Conservation (phyloP, 2,797 vertebrate genomes). For the Pogonophryne albipinna region DNA sequence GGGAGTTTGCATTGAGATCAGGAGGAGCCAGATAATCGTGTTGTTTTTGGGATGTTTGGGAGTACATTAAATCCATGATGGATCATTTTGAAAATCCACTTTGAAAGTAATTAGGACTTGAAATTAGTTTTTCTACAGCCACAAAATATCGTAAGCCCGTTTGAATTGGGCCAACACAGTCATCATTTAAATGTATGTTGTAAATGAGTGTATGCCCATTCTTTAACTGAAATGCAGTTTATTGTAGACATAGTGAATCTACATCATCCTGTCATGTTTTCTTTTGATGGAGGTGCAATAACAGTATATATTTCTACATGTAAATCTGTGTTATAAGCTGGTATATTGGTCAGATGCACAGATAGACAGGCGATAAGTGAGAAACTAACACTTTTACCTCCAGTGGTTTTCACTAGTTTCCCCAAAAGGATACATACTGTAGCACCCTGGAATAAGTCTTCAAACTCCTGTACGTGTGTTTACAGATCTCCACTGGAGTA, state of each 20-base stretch:
- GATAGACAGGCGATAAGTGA: conserved; percentile 3
- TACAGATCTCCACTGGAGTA: not conserved
- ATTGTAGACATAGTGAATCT: too few species aligned
- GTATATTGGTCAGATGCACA: conserved; percentile 7
- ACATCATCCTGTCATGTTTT: not conserved
- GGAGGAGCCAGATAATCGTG: not conserved
- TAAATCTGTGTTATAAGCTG: conserved; percentile 13
- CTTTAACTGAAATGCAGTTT: not conserved
- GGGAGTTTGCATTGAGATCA: not conserved
- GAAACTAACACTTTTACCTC: not conserved
- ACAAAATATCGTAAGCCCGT: not conserved
- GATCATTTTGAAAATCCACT: not conserved
- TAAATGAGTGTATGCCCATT: not conserved
- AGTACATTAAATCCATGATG: not conserved
- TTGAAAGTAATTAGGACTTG: not conserved
- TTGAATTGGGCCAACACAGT: not conserved
- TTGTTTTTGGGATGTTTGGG: not conserved
- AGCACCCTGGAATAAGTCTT: conserved; percentile 12
- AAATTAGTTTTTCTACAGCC: not conserved
- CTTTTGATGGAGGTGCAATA: not conserved
- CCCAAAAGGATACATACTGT: not conserved
- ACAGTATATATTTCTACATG: not conserved
- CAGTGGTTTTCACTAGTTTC: conserved; percentile 8
- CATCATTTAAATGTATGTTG: too few species aligned
- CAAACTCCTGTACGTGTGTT: not conserved